Evolutionary conservation across 1,140 invertebrate genomes (phyloP).

Genomic region (Mamestra configurata): DNA sequence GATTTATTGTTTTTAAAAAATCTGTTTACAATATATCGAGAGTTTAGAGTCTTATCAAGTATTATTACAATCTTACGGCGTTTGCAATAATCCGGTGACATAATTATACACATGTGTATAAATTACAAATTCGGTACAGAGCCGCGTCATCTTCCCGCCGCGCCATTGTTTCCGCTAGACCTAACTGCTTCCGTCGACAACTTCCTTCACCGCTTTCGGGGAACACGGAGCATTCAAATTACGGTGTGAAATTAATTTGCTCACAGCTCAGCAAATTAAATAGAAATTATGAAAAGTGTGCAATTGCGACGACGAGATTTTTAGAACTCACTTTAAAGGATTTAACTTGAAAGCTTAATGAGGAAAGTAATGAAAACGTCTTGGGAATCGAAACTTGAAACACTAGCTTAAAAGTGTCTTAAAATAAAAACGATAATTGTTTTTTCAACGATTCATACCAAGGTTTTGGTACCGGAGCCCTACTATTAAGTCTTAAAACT

Average conservation of each 20-base stretch:
- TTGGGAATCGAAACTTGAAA: background rate
- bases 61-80: too few relatives aligned
- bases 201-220: conserved; percentile 51
- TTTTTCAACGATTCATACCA: too few relatives aligned
- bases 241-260: conserved; percentile 32
- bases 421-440: too few relatives aligned
- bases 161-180: conserved; percentile 53
- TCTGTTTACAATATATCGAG: too few relatives aligned
- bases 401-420: too few relatives aligned
- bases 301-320: background rate
- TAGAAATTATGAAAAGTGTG: conserved; percentile 5
- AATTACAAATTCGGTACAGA: conserved; percentile 40
- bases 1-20: too few relatives aligned
- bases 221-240: conserved; percentile 52
- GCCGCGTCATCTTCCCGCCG: conserved; percentile 51
- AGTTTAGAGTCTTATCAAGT: too few relatives aligned
- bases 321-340: background rate
- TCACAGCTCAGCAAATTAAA: conserved; percentile 24
- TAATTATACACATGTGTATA: conserved; percentile 10
- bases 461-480: too few relatives aligned
- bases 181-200: conserved; percentile 58
- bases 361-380: background rate
- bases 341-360: background rate
- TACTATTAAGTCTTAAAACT: too few relatives aligned
- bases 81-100: too few relatives aligned